Evolutionary conservation across 2,888 invertebrate genomes (phyloP).

Genomic region (Polydrusus tereticollis): DNA sequence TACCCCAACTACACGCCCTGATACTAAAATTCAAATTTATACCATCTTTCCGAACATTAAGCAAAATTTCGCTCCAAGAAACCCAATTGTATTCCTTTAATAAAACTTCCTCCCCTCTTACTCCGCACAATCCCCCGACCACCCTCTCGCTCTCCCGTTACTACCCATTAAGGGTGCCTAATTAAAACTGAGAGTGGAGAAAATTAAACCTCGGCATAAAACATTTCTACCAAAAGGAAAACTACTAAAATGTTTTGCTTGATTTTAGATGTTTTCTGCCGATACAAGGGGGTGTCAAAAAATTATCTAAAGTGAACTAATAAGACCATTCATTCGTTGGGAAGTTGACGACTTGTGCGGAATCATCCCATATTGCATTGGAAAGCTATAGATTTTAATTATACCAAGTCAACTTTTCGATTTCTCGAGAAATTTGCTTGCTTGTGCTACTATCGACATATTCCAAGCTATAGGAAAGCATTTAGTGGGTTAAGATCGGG

Average conservation of each 20-base stretch:
- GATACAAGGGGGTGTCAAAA: slow-evolving; percentile 14
- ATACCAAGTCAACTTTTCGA: too few relatives aligned
- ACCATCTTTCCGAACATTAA: slow-evolving; percentile 23
- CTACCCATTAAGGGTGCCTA: slow-evolving; percentile 45
- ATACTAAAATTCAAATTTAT: slow-evolving; percentile 20
- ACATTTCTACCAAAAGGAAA: slow-evolving; percentile 39
- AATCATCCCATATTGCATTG: too few relatives aligned
- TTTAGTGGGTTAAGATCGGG: too few relatives aligned
- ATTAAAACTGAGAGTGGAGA: slow-evolving; percentile 48
- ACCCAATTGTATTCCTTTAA: slow-evolving; percentile 41
- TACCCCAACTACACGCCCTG: slow-evolving; percentile 1
- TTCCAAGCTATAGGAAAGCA: neutral
- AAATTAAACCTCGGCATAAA: slow-evolving; percentile 47
- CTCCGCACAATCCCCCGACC: neutral
- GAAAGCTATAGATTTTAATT: too few relatives aligned
- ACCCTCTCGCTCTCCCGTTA: slow-evolving; percentile 15
- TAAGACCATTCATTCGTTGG: too few relatives aligned
- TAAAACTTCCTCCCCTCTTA: slow-evolving; percentile 20
- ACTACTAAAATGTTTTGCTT: slow-evolving; percentile 38
- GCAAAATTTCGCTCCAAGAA: slow-evolving; percentile 39
- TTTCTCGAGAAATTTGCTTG: too few relatives aligned
- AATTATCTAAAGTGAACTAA: too few relatives aligned
- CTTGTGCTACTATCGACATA: neutral
- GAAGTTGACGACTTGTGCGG: too few relatives aligned
- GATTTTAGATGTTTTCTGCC: slow-evolving; percentile 21